Conservation (phyloP, 2,888 invertebrate genomes). For the Fragum sueziense region DNA sequence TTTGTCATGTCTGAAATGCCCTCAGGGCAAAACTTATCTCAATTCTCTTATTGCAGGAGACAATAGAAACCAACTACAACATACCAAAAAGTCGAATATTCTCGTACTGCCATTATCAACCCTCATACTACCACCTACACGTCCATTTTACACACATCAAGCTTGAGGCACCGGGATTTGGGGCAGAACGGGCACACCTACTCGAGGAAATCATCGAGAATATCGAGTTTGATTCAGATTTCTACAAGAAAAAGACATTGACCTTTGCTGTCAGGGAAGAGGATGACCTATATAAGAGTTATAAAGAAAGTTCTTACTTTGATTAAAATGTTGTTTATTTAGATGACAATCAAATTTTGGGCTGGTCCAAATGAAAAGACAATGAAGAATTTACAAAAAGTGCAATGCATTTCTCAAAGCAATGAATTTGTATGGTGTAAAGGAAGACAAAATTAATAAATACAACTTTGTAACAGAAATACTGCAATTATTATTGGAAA, state of each 20-base stretch:
- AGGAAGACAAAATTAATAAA: too few species aligned
- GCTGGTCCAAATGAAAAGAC: too few species aligned
- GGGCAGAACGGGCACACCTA: constrained; percentile 93
- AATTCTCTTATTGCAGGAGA: constrained; percentile 84
- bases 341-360: too few species aligned
- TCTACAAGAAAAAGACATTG: constrained; percentile 92
- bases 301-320: constrained; percentile 64
- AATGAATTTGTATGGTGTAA: too few species aligned
- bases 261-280: constrained; percentile 91
- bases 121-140: constrained; percentile 98
- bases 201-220: constrained; percentile 95
- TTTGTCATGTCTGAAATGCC: too few species aligned
- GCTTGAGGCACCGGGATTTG: constrained; percentile 86
- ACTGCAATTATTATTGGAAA: too few species aligned
- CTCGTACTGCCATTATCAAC: constrained; percentile 96
- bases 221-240: constrained; percentile 90
- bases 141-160: constrained; percentile 91
- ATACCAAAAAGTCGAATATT: constrained; percentile 87
- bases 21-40: background rate
- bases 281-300: constrained; percentile 86
- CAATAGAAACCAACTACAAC: constrained; percentile 90
- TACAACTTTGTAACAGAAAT: too few species aligned
- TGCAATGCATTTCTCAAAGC: too few species aligned
- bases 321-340: too few species aligned
- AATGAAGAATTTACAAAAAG: too few species aligned